Conservation (phyloP, 2,888 invertebrate species). For the Agrotis ipsilon region DNA sequence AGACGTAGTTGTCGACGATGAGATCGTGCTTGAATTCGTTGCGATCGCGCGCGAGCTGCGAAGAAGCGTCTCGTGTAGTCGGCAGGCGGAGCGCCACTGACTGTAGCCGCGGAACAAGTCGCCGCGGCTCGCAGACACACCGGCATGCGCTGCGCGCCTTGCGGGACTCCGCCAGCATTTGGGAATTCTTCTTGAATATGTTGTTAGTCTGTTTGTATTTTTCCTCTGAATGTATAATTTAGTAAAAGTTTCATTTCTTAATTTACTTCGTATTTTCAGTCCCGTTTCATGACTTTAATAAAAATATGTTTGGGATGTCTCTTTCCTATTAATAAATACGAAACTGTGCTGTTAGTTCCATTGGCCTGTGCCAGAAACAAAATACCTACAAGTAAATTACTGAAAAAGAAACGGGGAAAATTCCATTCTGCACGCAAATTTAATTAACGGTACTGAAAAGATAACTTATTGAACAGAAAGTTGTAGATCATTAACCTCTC, state of each 20-base stretch:
- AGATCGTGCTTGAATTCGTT: constrained; percentile 85
- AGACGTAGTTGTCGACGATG: constrained; percentile 57
- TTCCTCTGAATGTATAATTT: constrained; percentile 55
- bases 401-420: constrained; percentile 17
- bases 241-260: constrained; percentile 45
- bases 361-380: too few relatives aligned
- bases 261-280: constrained; percentile 38
- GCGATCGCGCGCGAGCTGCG: constrained; percentile 66
- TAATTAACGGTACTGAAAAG: constrained; percentile 60
- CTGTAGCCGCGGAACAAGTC: constrained; percentile 63
- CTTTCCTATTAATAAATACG: constrained; percentile 22
- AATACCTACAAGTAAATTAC: constrained; percentile 24
- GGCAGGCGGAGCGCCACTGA: constrained; percentile 82
- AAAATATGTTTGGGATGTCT: constrained; percentile 32
- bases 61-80: constrained; percentile 72
- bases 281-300: constrained; percentile 22
- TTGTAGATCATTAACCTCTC: constrained; percentile 68
- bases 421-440: constrained; percentile 39
- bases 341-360: constrained; percentile 26
- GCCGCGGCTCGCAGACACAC: constrained; percentile 70
- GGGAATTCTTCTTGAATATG: constrained; percentile 49
- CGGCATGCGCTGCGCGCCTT: constrained; percentile 70
- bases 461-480: constrained; percentile 57
- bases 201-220: constrained; percentile 43
- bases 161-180: constrained; percentile 47